Base-by-base conservation (phyloP, 2,797 vertebrate species). In the Lutjanus argentimaculatus region DNA sequence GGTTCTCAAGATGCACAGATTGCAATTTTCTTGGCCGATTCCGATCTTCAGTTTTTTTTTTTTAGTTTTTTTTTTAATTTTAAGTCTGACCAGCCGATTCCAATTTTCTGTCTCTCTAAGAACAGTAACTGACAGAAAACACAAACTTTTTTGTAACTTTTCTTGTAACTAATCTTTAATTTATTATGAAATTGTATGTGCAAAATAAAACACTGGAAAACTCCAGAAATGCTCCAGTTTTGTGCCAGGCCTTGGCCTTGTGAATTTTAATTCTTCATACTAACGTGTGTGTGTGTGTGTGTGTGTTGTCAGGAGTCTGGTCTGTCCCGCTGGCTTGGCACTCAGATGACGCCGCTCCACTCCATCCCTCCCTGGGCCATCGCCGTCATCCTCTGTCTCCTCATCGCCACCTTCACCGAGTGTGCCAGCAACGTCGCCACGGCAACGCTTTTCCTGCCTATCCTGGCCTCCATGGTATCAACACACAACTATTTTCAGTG, bases 351-450 rank as follows among this genome's bases (percentile, higher is more conserved):
- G 0, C 97, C 97, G 0, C 92, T 99, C 7, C 95, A 96, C 36
- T 90, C 83, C 2, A 83, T 99, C 67, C 96, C 97, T 3, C 94
- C 96, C 0, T 96, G 96, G 92, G 95, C 95, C 79, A 97, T 98
- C 66, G 93, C 95, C 22, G 46, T 98, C 19, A 79, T 98, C 62
- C 84, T 98, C 56, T 97, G 96, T 2, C 77, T 97, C 30, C 88
- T 97, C 22, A 88, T 97, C 10, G 96, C 97, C 17, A 93, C 93
- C 52, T 97, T 97, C 92, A 99, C 98, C 0, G 98, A 99, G 84
- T 99, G 97, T 68, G 96, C 97, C 48, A 99, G 98, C 91, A 99
- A 99, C 0, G 97, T 98, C 0, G 97, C 98, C 84, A 99, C 98
- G 0, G 97, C 97, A 55, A 99, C 98, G 0, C 96, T 99, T 67